Percentiles rank a stretch among this genome's conserved stretches.
phyloP scores from a whole-genome alignment of 1,140 invertebrate genomes.

The Brachionus manjavacas region DNA sequence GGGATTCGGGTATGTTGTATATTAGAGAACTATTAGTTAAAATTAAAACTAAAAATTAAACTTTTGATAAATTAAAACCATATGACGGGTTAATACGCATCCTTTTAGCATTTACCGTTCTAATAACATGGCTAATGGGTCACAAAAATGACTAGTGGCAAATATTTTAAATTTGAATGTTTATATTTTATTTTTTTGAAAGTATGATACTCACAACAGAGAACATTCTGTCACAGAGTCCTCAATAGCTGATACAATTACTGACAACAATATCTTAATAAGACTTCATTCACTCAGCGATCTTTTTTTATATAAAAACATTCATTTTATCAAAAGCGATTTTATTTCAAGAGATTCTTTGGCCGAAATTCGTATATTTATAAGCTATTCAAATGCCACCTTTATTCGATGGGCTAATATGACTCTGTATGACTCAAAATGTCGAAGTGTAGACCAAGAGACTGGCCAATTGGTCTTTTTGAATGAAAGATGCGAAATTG shows the following conservation, averaged over 20 bases:
- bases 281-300: background rate
- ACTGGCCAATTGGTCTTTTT: background rate
- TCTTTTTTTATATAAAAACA: background rate
- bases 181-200: background rate
- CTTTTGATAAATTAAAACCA: no score
- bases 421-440: conserved; percentile 26
- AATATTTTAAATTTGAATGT: no score
- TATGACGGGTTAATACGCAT: no score
- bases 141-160: no score
- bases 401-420: background rate
- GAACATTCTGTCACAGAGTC: background rate
- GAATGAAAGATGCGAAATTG: conserved; percentile 35
- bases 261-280: background rate
- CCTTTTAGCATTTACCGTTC: no score
- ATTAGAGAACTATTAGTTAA: no score
- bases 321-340: background rate
- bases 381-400: background rate
- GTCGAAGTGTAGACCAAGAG: background rate
- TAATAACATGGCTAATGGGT: no score
- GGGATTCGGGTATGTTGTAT: no score
- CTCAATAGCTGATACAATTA: background rate
- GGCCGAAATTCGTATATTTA: background rate
- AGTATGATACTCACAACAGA: background rate
- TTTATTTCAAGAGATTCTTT: background rate
- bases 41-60: no score